These are phyloP conservation scores for Dromius quadrimaculatus DNA, from an alignment of 2,888 invertebrate genomes.

Conservation along the genomic window DNA sequence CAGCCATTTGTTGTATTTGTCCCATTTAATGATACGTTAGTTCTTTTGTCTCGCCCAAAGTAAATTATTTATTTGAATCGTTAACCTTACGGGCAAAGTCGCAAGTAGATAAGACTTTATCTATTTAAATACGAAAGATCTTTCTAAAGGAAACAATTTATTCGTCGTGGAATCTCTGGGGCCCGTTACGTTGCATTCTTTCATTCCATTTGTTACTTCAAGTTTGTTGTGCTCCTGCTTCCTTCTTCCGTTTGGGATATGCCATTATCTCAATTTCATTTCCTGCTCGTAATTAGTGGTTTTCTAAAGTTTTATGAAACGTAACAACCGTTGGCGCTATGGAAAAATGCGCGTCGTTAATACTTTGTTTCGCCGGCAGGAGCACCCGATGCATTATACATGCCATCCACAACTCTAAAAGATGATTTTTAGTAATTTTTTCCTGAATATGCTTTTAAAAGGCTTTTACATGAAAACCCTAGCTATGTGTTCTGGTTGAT, in stretches of 20 bases:
- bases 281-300: slow-evolving; percentile 53
- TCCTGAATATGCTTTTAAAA: too few relatives aligned
- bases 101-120: slow-evolving; percentile 26
- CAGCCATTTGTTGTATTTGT: too few relatives aligned
- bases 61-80: slow-evolving; percentile 30
- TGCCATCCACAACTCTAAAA: too few relatives aligned
- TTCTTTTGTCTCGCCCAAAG: slow-evolving; percentile 17
- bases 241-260: slow-evolving; percentile 52
- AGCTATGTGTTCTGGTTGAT: too few relatives aligned
- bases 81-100: slow-evolving; percentile 13
- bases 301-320: slow-evolving; percentile 53
- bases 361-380: slow-evolving; percentile 17
- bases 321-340: slow-evolving; percentile 47
- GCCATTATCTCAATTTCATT: slow-evolving; percentile 54
- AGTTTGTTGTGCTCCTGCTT: slow-evolving; percentile 47
- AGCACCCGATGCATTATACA: slow-evolving; percentile 33
- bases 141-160: slow-evolving; percentile 33
- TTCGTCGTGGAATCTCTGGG: slow-evolving; percentile 11
- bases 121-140: slow-evolving; percentile 31
- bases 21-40: slow-evolving; percentile 5
- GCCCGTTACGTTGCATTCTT: slow-evolving; percentile 25
- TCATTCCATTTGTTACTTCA: slow-evolving; percentile 42
- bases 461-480: too few relatives aligned
- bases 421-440: too few relatives aligned
- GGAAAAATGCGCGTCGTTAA: slow-evolving; percentile 46